Percentiles rank a stretch among this genome's conserved stretches.
phyloP scores from a whole-genome alignment of 2,113 vertebrate species.

The Benitochromis conjunctus region DNA sequence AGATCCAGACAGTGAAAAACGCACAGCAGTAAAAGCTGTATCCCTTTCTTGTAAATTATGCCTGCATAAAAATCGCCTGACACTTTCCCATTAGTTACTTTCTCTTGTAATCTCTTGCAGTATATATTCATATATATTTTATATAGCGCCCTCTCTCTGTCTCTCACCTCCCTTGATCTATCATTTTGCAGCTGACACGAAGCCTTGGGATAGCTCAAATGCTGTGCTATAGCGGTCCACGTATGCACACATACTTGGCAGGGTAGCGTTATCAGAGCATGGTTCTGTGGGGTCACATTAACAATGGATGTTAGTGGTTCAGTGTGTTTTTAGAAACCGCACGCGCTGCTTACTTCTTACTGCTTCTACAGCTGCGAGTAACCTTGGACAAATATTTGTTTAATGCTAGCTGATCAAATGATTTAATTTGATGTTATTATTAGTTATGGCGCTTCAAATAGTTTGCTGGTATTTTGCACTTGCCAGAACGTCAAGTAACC shows the following conservation, averaged over 20 bases:
- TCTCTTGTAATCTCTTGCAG: background rate
- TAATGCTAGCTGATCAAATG: background rate
- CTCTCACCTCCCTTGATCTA: background rate
- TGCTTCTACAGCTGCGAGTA: background rate
- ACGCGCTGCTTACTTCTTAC: background rate
- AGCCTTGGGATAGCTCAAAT: slow-evolving; percentile 41
- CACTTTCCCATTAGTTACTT: background rate
- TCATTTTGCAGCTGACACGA: slow-evolving; percentile 33
- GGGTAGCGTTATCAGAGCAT: background rate
- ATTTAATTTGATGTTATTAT: background rate
- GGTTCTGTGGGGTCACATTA: background rate
- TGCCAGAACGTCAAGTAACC: background rate
- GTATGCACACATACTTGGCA: background rate
- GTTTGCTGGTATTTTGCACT: background rate
- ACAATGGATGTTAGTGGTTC: background rate
- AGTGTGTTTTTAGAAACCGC: background rate
- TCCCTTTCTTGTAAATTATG: background rate
- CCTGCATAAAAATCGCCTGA: background rate
- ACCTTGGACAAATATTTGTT: background rate
- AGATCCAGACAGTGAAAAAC: background rate
- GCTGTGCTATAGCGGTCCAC: slow-evolving; percentile 17
- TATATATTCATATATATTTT: background rate
- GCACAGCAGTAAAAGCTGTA: background rate
- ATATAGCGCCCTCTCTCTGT: fast-evolving
- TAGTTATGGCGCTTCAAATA: background rate